These are phyloP conservation scores for Bombus consobrinus DNA, from an alignment of 1,140 invertebrate species.

Conservation along the genomic window DNA sequence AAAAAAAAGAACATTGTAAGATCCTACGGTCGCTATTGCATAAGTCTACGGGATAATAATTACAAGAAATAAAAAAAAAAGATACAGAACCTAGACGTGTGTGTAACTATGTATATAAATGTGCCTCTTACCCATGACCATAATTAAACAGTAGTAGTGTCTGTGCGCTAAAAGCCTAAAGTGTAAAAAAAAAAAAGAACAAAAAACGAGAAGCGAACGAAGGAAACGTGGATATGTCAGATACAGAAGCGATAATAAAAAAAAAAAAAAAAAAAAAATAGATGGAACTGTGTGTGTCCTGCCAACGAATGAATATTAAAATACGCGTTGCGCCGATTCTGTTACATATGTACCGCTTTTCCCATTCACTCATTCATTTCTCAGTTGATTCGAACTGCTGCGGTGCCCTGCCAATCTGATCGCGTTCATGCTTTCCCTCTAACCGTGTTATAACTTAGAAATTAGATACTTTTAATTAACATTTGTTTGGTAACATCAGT, in stretches of 20 bases:
- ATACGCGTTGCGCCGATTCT: conserved; percentile 13
- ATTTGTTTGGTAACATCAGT: conserved; percentile 83
- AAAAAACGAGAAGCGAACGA: conserved; percentile 74
- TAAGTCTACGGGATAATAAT: conserved; percentile 57
- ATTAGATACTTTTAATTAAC: conserved; percentile 80
- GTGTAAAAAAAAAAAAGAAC: conserved; percentile 63
- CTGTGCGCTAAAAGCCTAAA: conserved; percentile 55
- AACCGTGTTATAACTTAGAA: conserved; percentile 78
- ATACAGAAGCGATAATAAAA: conserved; percentile 17
- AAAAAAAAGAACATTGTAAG: conserved; percentile 18
- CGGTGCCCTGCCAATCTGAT: conserved; percentile 71
- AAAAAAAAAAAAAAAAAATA: too few relatives aligned
- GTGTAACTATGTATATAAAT: conserved; percentile 37
- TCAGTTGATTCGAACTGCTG: conserved; percentile 53
- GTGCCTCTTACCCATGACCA: conserved; percentile 49
- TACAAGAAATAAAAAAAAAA: conserved; percentile 31
- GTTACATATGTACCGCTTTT: conserved; percentile 29
- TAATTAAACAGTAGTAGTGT: conserved; percentile 45
- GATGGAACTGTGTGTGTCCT: not conserved
- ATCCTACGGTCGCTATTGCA: conserved; percentile 49
- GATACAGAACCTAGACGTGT: conserved; percentile 29
- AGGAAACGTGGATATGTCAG: conserved; percentile 36
- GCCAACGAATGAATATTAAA: conserved; percentile 22
- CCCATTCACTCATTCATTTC: conserved; percentile 19
- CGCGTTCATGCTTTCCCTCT: conserved; percentile 58